Evolutionary conservation across 2,113 vertebrate genomes (phyloP).

Genomic region (Nothocercus nigrocapillus): DNA sequence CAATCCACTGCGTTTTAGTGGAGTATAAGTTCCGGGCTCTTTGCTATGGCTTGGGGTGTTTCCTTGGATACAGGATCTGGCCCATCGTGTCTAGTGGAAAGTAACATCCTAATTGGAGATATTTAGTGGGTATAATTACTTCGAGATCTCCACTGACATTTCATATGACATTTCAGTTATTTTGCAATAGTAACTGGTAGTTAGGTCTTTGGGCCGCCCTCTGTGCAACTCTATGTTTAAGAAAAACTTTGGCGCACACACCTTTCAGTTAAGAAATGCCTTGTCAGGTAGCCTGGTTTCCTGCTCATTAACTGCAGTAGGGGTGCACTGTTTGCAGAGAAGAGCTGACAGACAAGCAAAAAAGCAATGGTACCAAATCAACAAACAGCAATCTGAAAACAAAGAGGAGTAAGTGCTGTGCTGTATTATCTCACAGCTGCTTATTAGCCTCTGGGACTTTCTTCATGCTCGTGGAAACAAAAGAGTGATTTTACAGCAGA

Average conservation of each 20-base stretch:
- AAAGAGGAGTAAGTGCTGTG: neutral
- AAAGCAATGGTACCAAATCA: neutral
- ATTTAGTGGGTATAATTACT: conserved; percentile 21
- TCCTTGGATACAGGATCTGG: neutral
- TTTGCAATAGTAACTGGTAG: neutral
- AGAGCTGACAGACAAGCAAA: neutral
- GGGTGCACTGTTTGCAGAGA: neutral
- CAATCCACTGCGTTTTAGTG: neutral
- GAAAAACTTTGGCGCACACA: neutral
- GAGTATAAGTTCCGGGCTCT: neutral
- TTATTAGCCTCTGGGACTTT: neutral
- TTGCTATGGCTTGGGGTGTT: neutral
- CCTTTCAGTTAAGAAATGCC: neutral
- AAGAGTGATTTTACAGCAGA: neutral
- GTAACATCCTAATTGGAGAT: neutral
- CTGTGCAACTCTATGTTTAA: neutral
- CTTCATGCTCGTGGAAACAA: neutral
- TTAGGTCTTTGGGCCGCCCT: neutral
- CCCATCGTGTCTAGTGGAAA: conserved; percentile 4
- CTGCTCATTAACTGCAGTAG: neutral
- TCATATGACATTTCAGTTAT: neutral
- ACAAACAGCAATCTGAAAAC: neutral
- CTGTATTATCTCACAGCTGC: neutral
- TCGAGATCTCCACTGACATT: neutral
- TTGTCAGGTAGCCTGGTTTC: neutral